Evolutionary conservation across 2,797 vertebrate species (phyloP).

Genomic region (Artibeus jamaicensis): DNA sequence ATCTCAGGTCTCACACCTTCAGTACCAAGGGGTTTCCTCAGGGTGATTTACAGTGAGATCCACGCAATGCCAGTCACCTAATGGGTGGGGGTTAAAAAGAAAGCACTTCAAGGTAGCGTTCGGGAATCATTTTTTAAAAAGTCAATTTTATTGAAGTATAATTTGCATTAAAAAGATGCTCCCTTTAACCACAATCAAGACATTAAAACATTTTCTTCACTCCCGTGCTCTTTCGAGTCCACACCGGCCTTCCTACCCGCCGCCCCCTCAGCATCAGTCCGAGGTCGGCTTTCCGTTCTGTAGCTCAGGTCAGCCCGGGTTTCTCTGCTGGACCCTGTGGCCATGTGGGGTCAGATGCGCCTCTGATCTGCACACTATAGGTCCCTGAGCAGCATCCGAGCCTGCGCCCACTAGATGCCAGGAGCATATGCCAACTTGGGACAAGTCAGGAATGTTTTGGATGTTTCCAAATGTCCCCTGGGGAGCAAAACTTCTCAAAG

Average conservation of each 20-base stretch:
- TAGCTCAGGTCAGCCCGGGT: no score
- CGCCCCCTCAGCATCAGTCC: no score
- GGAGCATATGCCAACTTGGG: not conserved
- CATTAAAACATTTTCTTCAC: not conserved
- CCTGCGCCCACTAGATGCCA: not conserved
- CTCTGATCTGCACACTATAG: not conserved
- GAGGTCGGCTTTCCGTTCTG: not conserved
- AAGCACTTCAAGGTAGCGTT: not conserved
- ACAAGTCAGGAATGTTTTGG: not conserved
- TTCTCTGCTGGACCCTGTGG: not conserved
- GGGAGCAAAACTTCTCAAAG: not conserved
- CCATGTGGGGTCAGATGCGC: not conserved
- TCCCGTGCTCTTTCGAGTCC: fast-evolving
- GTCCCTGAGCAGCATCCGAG: no score
- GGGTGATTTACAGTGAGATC: not conserved
- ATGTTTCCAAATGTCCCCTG: not conserved
- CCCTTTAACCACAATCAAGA: not conserved
- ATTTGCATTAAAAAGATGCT: not conserved
- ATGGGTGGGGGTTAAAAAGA: not conserved
- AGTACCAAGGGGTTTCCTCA: not conserved
- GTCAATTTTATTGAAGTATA: not conserved
- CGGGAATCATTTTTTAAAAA: not conserved
- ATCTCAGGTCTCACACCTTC: not conserved
- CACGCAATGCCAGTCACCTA: not conserved
- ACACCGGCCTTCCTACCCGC: not conserved